Evolutionary conservation across 53 echinoderm and acorn worm species (phyloP), one percentile per base, ranked within the genome.

Genomic region (Pentamera pediparva): DNA sequence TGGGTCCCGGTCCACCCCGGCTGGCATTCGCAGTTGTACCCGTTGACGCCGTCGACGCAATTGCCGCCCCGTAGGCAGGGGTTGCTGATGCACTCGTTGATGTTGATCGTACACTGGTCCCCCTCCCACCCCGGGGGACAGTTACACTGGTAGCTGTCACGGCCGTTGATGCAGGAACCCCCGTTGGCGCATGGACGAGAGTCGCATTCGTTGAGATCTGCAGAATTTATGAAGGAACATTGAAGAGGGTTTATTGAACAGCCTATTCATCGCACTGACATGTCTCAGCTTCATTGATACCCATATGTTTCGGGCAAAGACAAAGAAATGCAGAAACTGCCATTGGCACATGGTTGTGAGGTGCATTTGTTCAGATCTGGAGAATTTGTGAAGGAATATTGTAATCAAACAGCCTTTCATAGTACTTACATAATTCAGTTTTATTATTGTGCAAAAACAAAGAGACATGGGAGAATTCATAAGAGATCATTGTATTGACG

Each of bases 51-150:
- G 32, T 89, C 76, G 9, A 55, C 32, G 62, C 89, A 89, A 12
- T 3, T 62, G 30, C 77, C 82, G 12, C 69, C 70, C 27, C 72
- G 59, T 11, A 38, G 15, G 31, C 89, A 89, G 4, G 89, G 89
- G 31, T 53, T 65, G 37, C 70, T 70, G 45, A 56, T 52, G 55
- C 89, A 89, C 56, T 89, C 88, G 36, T 88, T 62, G 6, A 80
- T 45, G 54, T 88, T 83, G 35, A 69, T 39, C 1, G 48, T 39
- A 25, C 83, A 83, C 19, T 43, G 50, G 10, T 58, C 50, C 3
- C 83, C 83, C 17, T 38, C 39, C 55, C 59, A 83, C 4, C 77
- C 77, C 22, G 83, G 60, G 7, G 48, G 3, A n/a, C 83, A 83
- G 33, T 52, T 67, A 32, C 83, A 83, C 39, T 41, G 21, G 22